phyloP scores from a whole-genome alignment of 2,797 vertebrate species.

The Poeciliopsis paucimaculata region DNA sequence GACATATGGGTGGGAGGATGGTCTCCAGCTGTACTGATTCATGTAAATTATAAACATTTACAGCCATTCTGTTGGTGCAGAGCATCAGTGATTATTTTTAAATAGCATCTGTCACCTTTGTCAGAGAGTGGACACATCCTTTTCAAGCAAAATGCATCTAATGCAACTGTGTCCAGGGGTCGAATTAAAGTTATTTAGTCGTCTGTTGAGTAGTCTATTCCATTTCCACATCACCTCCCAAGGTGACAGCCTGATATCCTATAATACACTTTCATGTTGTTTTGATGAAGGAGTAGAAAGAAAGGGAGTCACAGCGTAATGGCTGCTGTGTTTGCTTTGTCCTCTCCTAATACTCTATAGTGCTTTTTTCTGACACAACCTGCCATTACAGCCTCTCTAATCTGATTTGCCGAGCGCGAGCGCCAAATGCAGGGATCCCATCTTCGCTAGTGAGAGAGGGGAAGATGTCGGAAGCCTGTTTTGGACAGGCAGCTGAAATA shows the following conservation, averaged over 20 bases:
- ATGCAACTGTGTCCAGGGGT: slow-evolving; percentile 31
- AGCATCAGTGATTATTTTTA: slow-evolving; percentile 22
- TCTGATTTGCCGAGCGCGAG: slow-evolving; percentile 62
- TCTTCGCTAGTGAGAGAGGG: slow-evolving; percentile 43
- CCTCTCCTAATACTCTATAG: slow-evolving; percentile 56
- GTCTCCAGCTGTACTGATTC: slow-evolving; percentile 19
- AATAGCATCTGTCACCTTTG: slow-evolving; percentile 47
- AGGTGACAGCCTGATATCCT: slow-evolving; percentile 65
- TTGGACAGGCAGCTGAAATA: slow-evolving; percentile 65
- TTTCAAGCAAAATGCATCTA: slow-evolving; percentile 40
- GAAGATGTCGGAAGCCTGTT: slow-evolving; percentile 44
- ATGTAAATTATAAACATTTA: slow-evolving; percentile 21
- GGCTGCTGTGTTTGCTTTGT: slow-evolving; percentile 27
- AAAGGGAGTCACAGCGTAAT: slow-evolving; percentile 2
- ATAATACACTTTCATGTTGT: slow-evolving; percentile 62
- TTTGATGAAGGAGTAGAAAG: slow-evolving; percentile 31
- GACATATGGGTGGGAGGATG: background rate
- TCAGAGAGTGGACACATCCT: slow-evolving; percentile 42
- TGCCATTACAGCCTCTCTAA: slow-evolving; percentile 65
- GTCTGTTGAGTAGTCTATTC: slow-evolving; percentile 66
- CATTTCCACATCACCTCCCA: slow-evolving; percentile 66
- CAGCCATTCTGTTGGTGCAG: slow-evolving; percentile 28
- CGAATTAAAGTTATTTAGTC: slow-evolving; percentile 70
- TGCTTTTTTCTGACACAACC: slow-evolving; percentile 57
- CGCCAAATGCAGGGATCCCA: slow-evolving; percentile 48